A percentile compares a stretch with the other conserved stretches of the same genome.
These are phyloP conservation scores for Rhinogobius similis DNA, from an alignment of 2,113 vertebrate species.

Conservation along the genomic window DNA sequence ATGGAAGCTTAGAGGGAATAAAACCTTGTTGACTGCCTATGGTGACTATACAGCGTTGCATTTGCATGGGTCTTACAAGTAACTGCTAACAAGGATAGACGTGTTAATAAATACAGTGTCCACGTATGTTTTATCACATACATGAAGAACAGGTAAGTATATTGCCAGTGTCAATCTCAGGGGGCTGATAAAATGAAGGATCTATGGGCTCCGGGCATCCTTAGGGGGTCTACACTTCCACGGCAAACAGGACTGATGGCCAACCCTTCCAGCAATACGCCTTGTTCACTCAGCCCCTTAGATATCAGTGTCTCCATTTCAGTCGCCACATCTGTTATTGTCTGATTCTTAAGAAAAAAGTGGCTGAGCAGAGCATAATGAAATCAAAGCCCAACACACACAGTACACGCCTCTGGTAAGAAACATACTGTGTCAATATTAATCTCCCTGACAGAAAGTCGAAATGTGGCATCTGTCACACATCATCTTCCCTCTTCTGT, in stretches of 20 bases:
- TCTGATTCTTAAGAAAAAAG: constrained; percentile 84
- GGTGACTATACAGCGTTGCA: neutral
- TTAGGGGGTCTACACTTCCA: constrained; percentile 60
- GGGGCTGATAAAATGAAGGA: constrained; percentile 57
- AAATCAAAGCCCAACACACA: constrained; percentile 82
- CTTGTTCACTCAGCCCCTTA: constrained; percentile 72
- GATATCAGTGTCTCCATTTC: constrained; percentile 74
- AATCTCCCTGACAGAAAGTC: constrained; percentile 84
- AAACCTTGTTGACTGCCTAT: too few species aligned
- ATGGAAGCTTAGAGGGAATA: too few species aligned
- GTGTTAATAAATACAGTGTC: neutral
- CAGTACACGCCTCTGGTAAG: constrained; percentile 79
- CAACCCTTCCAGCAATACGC: constrained; percentile 63
- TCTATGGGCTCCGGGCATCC: constrained; percentile 46
- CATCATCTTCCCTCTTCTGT: constrained; percentile 80
- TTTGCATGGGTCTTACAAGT: neutral
- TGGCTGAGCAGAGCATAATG: constrained; percentile 78
- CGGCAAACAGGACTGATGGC: constrained; percentile 70
- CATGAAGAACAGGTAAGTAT: constrained; percentile 7
- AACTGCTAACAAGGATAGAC: neutral
- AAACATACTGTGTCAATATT: constrained; percentile 85
- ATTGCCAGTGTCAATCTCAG: constrained; percentile 22
- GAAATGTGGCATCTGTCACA: constrained; percentile 84
- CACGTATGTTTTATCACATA: neutral
- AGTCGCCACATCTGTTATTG: constrained; percentile 82